Evolutionary conservation across 92 coral and sea anemone species (phyloP).

Genomic region (Pocillopora meandrina): DNA sequence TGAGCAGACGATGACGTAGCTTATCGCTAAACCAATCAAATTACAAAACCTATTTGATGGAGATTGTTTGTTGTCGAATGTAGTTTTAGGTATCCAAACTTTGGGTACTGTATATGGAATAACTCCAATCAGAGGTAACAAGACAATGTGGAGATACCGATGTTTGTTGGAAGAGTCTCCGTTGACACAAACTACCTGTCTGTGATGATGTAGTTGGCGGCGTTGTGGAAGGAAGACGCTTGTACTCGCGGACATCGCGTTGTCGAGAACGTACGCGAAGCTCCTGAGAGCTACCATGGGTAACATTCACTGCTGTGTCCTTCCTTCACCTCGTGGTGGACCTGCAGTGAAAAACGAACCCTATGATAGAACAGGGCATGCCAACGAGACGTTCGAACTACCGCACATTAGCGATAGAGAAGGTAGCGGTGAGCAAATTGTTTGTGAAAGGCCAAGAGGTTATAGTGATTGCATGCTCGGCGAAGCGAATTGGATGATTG

Average conservation of each 20-base stretch:
- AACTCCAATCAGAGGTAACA: constrained; percentile 10
- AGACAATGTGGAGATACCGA: constrained; percentile 15
- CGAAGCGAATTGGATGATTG: background rate
- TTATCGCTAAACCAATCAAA: constrained; percentile 52
- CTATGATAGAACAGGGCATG: constrained; percentile 71
- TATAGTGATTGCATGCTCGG: background rate
- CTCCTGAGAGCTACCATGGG: constrained; percentile 71
- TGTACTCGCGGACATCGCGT: constrained; percentile 23
- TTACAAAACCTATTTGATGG: constrained; percentile 28
- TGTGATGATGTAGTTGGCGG: constrained; percentile 24
- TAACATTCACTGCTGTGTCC: constrained; percentile 93
- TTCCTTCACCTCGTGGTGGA: constrained; percentile 89
- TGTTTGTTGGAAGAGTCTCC: background rate
- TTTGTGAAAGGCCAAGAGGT: constrained; percentile 21
- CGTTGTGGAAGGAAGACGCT: constrained; percentile 42
- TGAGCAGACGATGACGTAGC: constrained; percentile 53
- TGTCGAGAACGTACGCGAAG: constrained; percentile 25
- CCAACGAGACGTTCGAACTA: constrained; percentile 79
- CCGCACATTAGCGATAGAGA: constrained; percentile 99
- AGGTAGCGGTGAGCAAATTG: constrained; percentile 55
- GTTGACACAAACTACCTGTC: background rate
- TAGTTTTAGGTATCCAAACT: constrained; percentile 15
- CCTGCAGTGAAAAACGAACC: constrained; percentile 79
- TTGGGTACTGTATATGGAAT: constrained; percentile 47
- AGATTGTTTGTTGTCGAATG: constrained; percentile 66